Base-by-base conservation (phyloP, 2,113 vertebrate species). In the Lichenostomus cassidix region DNA sequence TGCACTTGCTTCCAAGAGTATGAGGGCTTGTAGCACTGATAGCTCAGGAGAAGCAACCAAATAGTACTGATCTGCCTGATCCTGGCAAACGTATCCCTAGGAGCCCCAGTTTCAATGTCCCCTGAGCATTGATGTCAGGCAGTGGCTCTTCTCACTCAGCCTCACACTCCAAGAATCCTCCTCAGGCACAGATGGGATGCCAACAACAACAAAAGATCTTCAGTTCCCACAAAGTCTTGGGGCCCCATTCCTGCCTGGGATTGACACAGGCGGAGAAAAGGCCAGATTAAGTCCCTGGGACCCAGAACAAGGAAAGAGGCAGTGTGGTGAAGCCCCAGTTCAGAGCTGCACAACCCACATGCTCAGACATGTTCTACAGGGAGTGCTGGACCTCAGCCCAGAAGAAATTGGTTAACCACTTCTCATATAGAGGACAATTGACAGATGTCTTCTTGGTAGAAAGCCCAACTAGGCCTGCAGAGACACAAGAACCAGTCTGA, bases 401-500 rank as follows among this genome's bases (percentile, higher is more conserved):
- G 70, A 84, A 94, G 84, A 94, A 94, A 82, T 1, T 89, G 65
- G 65, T 82, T 93, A 79, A 85, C 44, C 28, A 64, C 58, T 93
- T 58, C 58, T 76, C 49, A 37, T 28, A 52, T 0, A 64, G 65
- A 96, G 21, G 74, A 82, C 74, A 78, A 75, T 0, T 82, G 89
- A 89, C 87, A 87, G 81, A 73, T 53, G 8, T 59, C 62, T 76
- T 83, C 82, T 76, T 75, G 70, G 90, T 73, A 94, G 78, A 65
- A 78, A 85, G 85, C 90, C 90, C 87, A 94, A 41, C 37, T 6
- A 68, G 68, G 87, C 70, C 78, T 60, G 31, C 49, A 69, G 74
- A 90, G 70, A 47, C 65, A 76, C 11, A n/a, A 50, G 62, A 95
- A 94, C 85, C 78, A 79, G 95, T 83, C 62, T 56, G 78, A 90